These are phyloP conservation scores for Zingel zingel DNA, from an alignment of 2,113 vertebrate species.

Conservation along the genomic window DNA sequence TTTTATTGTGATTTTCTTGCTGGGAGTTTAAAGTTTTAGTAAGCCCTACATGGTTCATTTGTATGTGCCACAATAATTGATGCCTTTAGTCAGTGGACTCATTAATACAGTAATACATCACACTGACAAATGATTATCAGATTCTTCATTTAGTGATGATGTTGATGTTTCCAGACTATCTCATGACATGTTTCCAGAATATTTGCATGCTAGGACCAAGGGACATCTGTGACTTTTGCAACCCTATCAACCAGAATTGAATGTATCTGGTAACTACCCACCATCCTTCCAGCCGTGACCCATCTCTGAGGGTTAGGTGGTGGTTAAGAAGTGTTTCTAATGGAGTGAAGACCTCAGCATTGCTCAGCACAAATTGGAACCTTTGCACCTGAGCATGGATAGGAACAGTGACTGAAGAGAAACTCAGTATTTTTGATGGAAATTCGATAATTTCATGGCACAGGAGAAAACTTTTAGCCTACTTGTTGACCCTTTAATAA, in stretches of 20 bases:
- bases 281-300: not conserved
- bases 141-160: conserved; percentile 9
- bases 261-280: not conserved
- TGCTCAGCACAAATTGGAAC: not conserved
- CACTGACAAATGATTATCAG: not conserved
- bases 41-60: not conserved
- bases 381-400: not conserved
- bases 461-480: too few species aligned
- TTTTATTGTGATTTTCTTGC: not conserved
- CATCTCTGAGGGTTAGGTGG: not conserved
- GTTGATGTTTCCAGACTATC: not conserved
- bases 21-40: not conserved
- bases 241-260: not conserved
- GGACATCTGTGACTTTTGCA: not conserved
- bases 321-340: not conserved
- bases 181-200: not conserved
- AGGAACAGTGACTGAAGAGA: not conserved
- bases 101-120: conserved; percentile 16
- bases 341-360: not conserved
- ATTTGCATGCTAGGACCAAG: not conserved
- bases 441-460: not conserved
- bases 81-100: not conserved
- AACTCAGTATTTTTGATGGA: not conserved
- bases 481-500: not conserved
- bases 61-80: not conserved